Base-by-base conservation (phyloP, 1,140 invertebrate species). In the Hylaeus anthracinus region DNA sequence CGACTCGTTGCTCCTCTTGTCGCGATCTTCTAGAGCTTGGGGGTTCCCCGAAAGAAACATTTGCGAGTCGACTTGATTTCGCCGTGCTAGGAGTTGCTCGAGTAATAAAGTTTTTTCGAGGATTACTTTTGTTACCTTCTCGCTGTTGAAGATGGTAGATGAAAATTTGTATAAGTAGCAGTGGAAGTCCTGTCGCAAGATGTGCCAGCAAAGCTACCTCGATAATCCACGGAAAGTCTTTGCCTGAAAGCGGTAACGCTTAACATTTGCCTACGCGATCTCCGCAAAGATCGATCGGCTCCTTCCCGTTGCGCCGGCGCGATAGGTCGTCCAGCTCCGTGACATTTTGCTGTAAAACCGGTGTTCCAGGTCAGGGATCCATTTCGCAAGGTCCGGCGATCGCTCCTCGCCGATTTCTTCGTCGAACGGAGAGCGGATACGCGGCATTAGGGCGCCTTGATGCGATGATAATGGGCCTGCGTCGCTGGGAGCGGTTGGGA, bases 381-480 rank as follows among this genome's bases (percentile, higher is more conserved):
- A 56, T 87, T 83, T 79, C 73, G 78, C 65, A 81, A 77, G 71
- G 61, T 26, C 55, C 74, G 67, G 10, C 15, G 58, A 78, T 82
- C 53, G 41, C 12, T 26, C 26, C 26, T 26, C 26, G 26, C 26
- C 26, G 26, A 26, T 26, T 26, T 26, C 26, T 26, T 26, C 26
- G 26, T 76, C 74, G n/a, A 12, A 2, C 37, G 5, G 2, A 71
- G 82, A 88, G 89, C 91, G 91, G 90, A 92, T 91, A 88, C 77
- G 66, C 70, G 86, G 82, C 89, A 92, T 92, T 92, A 92, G 87
- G 86, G 86, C 79, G 86, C 85, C 88, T 71, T 85, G 90, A 89
- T 91, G 89, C 90, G 90, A 91, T 88, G 87, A 91, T 92, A 92
- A 92, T 91, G 73, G 86, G 76, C 37, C 71, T n/a, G 77, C 60